Evolutionary conservation across 2,888 invertebrate genomes (phyloP), one percentile per base, ranked within the genome.

Genomic region (Mythimna ferrago): DNA sequence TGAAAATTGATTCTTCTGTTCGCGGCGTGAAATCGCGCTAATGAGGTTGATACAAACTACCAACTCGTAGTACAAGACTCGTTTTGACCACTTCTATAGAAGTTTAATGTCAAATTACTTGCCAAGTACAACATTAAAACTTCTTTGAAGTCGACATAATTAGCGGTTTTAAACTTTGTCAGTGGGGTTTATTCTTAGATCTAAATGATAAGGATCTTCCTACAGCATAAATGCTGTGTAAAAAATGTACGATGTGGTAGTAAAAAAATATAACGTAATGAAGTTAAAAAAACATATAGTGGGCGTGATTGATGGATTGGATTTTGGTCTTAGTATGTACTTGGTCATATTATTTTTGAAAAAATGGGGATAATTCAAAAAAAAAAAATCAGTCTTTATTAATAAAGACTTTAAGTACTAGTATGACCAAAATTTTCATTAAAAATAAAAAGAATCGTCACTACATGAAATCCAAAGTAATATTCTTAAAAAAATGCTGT

Each of bases 41-140:
- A 70, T 69, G 19, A 48, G 38, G 16, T 69, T 54, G n/a, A 38
- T 54, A 48, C 48, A 16, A 6, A 14, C 14, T 44, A 48, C 48
- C 48, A 6, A 14, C 14, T 44, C 44, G 44, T 48, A 41, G 32
- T 41, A 60, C 48, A 10, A 62, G 26, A 57, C 21, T 67, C 61
- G 7, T 72, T 64, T 32, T 32, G 35, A 73, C 57, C 61, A 74
- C 60, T 76, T 51, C 62, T 51, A 32, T 26, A 65, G 65, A 66
- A 76, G 38, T 76, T 71, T 68, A 56, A 66, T 63, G 71, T 48
- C 71, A 63, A 75, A 76, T 76, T 73, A 74, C 66, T 68, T 80
- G 60, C 35, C 54, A 66, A 71, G 73, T 64, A 71, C 54, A 57
- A 62, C 56, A 78, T 78, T 78, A 62, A 78, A 41, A 73, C 62